Evolutionary conservation across 2,797 vertebrate genomes (phyloP).

Genomic region (Lerista edwardsae): DNA sequence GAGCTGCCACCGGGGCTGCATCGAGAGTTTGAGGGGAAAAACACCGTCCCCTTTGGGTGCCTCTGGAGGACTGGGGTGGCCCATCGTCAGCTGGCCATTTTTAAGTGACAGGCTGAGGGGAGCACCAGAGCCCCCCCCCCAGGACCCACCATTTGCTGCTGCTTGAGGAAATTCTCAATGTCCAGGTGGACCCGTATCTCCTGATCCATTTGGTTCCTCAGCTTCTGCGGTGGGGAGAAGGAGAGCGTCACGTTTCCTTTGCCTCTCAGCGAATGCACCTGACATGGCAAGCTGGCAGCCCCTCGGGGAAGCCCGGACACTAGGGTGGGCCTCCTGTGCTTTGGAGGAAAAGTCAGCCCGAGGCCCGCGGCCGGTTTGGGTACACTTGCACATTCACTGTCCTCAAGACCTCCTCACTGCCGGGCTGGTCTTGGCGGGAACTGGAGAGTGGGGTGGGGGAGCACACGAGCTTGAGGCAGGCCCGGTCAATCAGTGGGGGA

Average conservation of each 20-base stretch:
- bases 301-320: neutral
- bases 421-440: neutral
- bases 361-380: too few species aligned
- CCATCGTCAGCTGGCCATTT: neutral
- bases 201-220: constrained; percentile 75
- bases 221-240: constrained; percentile 70
- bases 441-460: neutral
- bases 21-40: too few species aligned
- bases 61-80: neutral
- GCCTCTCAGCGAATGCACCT: fast-evolving
- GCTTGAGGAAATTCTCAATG: constrained; percentile 80
- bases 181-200: constrained; percentile 79
- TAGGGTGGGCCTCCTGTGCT: too few species aligned
- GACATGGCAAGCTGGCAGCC: too few species aligned
- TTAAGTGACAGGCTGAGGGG: neutral
- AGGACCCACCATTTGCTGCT: constrained; percentile 77
- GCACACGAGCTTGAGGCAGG: neutral
- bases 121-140: neutral
- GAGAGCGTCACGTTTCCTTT: neutral
- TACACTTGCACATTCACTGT: too few species aligned
- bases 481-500: neutral
- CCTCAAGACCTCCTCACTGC: too few species aligned
- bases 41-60: neutral
- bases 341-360: neutral
- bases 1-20: too few species aligned